phyloP scores from a whole-genome alignment of 2,797 vertebrate genomes.

The Mareca strepera region DNA sequence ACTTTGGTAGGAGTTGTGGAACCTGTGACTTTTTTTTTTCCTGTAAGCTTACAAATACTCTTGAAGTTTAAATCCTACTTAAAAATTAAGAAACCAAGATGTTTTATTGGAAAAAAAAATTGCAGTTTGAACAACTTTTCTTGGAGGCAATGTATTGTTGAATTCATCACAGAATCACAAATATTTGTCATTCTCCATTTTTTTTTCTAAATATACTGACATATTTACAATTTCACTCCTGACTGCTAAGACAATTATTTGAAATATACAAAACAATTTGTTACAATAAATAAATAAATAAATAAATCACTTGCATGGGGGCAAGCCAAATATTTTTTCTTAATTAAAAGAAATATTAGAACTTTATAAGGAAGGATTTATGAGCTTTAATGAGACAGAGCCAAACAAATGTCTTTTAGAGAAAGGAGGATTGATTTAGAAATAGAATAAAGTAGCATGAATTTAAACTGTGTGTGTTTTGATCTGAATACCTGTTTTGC shows the following conservation, averaged over 20 bases:
- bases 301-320: neutral
- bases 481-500: neutral
- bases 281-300: neutral
- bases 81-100: neutral
- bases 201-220: neutral
- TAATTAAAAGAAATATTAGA: neutral
- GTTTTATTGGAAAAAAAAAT: neutral
- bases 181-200: neutral
- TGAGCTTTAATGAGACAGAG: neutral
- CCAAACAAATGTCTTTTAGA: neutral
- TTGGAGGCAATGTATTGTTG: neutral
- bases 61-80: neutral
- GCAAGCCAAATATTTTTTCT: neutral
- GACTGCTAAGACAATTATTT: neutral
- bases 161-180: neutral
- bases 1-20: neutral
- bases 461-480: neutral
- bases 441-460: neutral
- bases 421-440: neutral
- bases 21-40: neutral
- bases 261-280: neutral
- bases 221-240: neutral
- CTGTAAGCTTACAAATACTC: neutral
- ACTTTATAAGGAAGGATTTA: neutral
- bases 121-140: neutral